Percentiles rank a stretch among this genome's conserved stretches.
Evolutionary conservation across 64 coral and sea anemone species (phyloP).

Genomic region (Montipora efflorescens): DNA sequence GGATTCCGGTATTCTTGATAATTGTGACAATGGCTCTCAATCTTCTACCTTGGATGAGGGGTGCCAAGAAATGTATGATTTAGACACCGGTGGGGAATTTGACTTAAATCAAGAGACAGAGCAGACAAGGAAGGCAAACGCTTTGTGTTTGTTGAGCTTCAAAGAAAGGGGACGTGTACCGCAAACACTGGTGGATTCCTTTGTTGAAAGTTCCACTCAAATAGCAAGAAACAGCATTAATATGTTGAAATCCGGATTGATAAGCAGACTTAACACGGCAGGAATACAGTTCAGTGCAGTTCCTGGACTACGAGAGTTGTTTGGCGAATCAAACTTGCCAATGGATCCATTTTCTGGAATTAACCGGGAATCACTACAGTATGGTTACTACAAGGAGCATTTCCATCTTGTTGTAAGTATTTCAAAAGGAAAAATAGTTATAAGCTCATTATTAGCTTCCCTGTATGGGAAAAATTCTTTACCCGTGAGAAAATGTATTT

Average conservation of each 20-base stretch:
- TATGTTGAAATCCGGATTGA: background rate
- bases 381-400: background rate
- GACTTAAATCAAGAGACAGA: background rate
- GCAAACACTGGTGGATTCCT: conserved; percentile 18
- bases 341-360: conserved; percentile 33
- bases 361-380: background rate
- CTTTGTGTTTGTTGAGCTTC: background rate
- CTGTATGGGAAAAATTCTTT: background rate
- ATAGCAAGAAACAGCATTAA: conserved; percentile 37
- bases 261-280: background rate
- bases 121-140: background rate
- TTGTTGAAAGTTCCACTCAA: conserved; percentile 37
- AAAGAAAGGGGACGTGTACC: conserved; percentile 26
- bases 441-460: background rate
- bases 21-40: background rate
- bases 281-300: conserved; percentile 23
- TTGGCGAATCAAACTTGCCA: conserved; percentile 1
- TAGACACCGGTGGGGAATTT: background rate
- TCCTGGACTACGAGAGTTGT: conserved; percentile 14
- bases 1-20: background rate
- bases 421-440: background rate
- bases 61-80: background rate
- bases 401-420: conserved; percentile 9
- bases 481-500: background rate
- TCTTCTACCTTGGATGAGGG: background rate